A percentile compares a stretch with the other conserved stretches of the same genome.
Conservation (phyloP, 1,140 invertebrate genomes). For the Acromyrmex charruanus region DNA sequence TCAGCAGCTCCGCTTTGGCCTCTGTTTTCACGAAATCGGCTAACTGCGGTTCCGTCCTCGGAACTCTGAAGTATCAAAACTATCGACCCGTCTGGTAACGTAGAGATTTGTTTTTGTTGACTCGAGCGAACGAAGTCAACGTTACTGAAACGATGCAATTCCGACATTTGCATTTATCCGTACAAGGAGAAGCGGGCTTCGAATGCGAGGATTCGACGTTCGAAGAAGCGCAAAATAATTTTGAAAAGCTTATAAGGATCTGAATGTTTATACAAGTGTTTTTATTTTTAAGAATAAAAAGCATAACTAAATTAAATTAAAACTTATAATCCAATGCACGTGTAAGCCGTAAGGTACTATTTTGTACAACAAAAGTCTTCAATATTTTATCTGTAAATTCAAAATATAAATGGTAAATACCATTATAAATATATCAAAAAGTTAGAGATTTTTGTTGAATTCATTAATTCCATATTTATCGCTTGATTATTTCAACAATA, state of each 20-base stretch:
- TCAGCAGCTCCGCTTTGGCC: neutral
- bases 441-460: neutral
- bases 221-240: slow-evolving; percentile 12
- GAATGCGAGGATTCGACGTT: neutral
- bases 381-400: neutral
- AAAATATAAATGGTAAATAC: neutral
- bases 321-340: neutral
- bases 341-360: neutral
- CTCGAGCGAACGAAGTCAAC: slow-evolving; percentile 28
- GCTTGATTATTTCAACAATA: neutral
- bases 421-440: neutral
- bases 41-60: slow-evolving; percentile 4
- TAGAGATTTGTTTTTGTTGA: slow-evolving; percentile 55
- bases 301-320: neutral
- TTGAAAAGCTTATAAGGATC: neutral
- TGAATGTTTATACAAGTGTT: neutral
- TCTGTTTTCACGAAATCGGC: slow-evolving; percentile 51
- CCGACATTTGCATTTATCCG: slow-evolving; percentile 41
- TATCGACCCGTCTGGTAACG: slow-evolving; percentile 53
- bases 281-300: neutral
- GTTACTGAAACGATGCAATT: slow-evolving; percentile 2
- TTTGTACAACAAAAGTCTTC: neutral
- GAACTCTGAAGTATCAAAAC: slow-evolving; percentile 16
- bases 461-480: slow-evolving; percentile 12
- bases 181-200: neutral